Evolutionary conservation across 2,888 invertebrate species (phyloP).

Genomic region (Oscheius sp.): DNA sequence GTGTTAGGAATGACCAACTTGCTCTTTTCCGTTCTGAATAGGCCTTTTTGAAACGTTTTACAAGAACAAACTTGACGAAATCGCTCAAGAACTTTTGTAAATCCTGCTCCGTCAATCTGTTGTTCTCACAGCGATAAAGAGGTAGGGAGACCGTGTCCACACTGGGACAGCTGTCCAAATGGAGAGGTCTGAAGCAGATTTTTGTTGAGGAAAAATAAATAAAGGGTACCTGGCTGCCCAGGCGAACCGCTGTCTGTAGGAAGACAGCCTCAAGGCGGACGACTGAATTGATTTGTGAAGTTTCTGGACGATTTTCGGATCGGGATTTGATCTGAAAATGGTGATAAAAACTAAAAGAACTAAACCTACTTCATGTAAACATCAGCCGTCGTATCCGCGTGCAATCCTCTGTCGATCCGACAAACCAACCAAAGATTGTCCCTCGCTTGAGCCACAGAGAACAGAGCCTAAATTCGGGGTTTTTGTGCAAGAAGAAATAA

Average conservation of each 20-base stretch:
- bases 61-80: constrained; percentile 45
- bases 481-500: not conserved
- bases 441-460: constrained; percentile 47
- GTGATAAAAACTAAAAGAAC: not conserved
- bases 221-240: constrained; percentile 62
- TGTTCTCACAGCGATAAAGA: constrained; percentile 66
- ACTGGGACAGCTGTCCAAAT: constrained; percentile 45
- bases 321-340: constrained; percentile 48
- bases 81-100: constrained; percentile 65
- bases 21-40: constrained; percentile 51
- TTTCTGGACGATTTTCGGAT: constrained; percentile 63
- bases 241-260: constrained; percentile 67
- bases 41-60: not conserved
- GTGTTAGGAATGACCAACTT: constrained; percentile 55
- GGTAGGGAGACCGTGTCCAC: constrained; percentile 43
- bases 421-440: constrained; percentile 62
- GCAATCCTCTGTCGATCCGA: constrained; percentile 66
- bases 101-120: constrained; percentile 62
- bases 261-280: constrained; percentile 58
- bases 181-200: constrained; percentile 41
- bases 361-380: constrained; percentile 59
- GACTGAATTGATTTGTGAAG: constrained; percentile 60
- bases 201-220: not conserved
- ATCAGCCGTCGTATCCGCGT: constrained; percentile 53
- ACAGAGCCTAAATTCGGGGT: constrained; percentile 43